Evolutionary conservation across 1,140 invertebrate species (phyloP).

Genomic region (Catajapyx aquilonaris): DNA sequence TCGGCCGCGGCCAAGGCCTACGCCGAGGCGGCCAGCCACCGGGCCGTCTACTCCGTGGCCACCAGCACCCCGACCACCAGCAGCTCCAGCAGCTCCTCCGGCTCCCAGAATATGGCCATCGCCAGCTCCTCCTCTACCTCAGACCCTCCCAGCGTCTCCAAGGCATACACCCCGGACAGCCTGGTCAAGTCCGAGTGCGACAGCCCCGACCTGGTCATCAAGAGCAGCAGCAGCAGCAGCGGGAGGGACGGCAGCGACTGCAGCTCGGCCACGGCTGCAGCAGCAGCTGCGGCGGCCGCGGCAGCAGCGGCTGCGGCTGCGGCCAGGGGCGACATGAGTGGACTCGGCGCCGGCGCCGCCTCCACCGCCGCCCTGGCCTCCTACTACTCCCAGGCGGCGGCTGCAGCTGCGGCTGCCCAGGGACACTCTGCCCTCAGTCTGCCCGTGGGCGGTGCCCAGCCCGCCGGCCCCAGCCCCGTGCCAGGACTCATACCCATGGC

Average conservation of each 20-base stretch:
- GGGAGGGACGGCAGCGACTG: slow-evolving; percentile 9
- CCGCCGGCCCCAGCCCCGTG: slow-evolving; percentile 14
- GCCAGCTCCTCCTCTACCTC: background rate
- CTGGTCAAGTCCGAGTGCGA: background rate
- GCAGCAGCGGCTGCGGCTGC: slow-evolving; percentile 28
- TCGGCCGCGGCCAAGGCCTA: slow-evolving; percentile 1
- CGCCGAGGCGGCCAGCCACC: background rate
- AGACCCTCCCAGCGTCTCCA: background rate
- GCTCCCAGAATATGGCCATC: background rate
- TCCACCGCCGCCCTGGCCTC: slow-evolving; percentile 29
- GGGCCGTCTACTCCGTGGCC: background rate
- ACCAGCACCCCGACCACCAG: background rate
- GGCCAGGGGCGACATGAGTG: slow-evolving; percentile 9
- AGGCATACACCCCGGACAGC: slow-evolving; percentile 1
- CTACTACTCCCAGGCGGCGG: slow-evolving; percentile 34
- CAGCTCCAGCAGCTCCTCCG: background rate
- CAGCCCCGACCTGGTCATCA: slow-evolving; percentile 1
- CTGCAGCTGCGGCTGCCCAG: slow-evolving; percentile 14
- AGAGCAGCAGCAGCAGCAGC: slow-evolving; percentile 18
- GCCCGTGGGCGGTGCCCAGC: background rate
- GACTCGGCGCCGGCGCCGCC: slow-evolving; percentile 30
- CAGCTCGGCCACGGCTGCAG: slow-evolving; percentile 12
- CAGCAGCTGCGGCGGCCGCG: slow-evolving; percentile 16
- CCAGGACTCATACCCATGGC: slow-evolving; percentile 34
- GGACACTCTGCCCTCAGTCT: too few species aligned